Conservation (phyloP, 1,140 invertebrate genomes). For the Tetraneura akinire region DNA sequence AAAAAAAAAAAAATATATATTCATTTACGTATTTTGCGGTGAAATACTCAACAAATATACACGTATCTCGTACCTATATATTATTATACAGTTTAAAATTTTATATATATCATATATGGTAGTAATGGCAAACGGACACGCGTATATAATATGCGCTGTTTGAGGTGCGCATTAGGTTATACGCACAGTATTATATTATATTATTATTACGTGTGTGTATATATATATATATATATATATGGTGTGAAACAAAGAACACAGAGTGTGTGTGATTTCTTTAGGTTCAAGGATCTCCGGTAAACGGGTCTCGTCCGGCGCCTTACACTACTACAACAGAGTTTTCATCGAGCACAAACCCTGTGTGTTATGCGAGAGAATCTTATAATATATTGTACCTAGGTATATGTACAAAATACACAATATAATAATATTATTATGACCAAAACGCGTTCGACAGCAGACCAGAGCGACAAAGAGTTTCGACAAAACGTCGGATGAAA, state of each 20-base stretch:
- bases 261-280: constrained; percentile 26
- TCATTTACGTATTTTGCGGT: background rate
- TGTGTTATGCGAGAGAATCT: no score
- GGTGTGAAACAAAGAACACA: constrained; percentile 34
- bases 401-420: no score
- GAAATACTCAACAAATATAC: background rate
- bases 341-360: no score
- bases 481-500: no score
- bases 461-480: constrained; percentile 14
- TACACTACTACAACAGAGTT: no score
- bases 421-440: no score
- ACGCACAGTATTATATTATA: background rate
- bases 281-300: constrained; percentile 48
- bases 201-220: no score
- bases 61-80: no score
- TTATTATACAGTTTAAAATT: no score
- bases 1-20: no score
- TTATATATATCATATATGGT: constrained; percentile 1
- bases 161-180: constrained; percentile 44
- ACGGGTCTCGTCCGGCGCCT: constrained; percentile 6
- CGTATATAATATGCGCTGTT: background rate
- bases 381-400: no score
- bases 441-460: background rate
- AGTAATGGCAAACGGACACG: background rate
- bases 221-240: background rate